These are phyloP conservation scores for Crocidura indochinensis DNA, from an alignment of 2,797 vertebrate species.

Conservation along the genomic window DNA sequence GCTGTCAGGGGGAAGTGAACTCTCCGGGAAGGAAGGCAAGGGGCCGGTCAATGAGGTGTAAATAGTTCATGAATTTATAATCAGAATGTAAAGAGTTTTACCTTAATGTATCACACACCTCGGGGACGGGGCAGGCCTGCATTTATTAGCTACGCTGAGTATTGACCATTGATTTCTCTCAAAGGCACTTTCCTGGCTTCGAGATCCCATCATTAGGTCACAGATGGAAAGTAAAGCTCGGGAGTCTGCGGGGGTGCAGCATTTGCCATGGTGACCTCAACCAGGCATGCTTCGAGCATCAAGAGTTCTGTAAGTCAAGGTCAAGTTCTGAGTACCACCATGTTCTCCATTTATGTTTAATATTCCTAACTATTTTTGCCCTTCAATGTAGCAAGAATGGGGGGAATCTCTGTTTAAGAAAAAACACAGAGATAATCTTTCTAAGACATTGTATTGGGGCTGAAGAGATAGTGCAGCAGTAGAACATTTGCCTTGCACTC, in stretches of 20 bases:
- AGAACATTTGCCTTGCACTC: no score
- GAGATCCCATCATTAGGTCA: constrained; percentile 78
- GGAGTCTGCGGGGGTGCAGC: constrained; percentile 76
- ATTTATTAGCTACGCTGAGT: constrained; percentile 66
- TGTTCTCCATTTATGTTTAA: constrained; percentile 7
- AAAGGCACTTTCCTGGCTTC: constrained; percentile 76
- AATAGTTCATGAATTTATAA: constrained; percentile 79
- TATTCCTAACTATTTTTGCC: constrained; percentile 1
- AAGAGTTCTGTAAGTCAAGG: constrained; percentile 60
- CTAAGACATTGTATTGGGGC: no score
- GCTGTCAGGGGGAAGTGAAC: constrained; percentile 50
- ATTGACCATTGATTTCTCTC: constrained; percentile 67
- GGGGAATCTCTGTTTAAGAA: no score
- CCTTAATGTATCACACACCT: constrained; percentile 76
- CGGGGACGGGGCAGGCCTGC: constrained; percentile 65
- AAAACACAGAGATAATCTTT: no score
- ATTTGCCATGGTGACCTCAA: constrained; percentile 4
- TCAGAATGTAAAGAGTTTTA: constrained; percentile 77
- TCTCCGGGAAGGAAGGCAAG: constrained; percentile 54
- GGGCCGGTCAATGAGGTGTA: constrained; percentile 76
- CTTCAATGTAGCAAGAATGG: no score
- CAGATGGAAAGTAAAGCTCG: constrained; percentile 80
- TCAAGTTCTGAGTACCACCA: not conserved
- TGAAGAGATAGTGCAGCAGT: no score
- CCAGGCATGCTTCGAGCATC: constrained; percentile 59